phyloP scores from a whole-genome alignment of 2,113 vertebrate genomes.

The Strigops habroptila region DNA sequence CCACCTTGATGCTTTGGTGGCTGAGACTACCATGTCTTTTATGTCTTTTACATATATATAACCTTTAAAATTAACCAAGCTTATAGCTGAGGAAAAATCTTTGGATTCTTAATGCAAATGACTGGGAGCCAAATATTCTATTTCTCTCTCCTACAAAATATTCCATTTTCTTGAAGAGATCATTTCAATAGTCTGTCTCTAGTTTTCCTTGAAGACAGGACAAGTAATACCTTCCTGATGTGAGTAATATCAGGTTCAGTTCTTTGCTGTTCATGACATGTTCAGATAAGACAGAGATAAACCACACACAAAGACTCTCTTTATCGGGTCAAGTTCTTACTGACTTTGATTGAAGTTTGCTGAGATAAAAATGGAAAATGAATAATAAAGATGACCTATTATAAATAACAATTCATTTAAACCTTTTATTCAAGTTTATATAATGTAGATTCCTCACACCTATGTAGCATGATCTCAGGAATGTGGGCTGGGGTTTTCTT shows the following conservation, averaged over 20 bases:
- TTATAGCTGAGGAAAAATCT: background rate
- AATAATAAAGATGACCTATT: background rate
- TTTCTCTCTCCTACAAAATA: background rate
- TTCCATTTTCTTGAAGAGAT: background rate
- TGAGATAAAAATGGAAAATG: background rate
- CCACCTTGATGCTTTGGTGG: background rate
- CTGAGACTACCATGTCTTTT: background rate
- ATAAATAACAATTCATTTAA: background rate
- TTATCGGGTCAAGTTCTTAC: background rate
- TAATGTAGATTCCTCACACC: background rate
- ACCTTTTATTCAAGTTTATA: background rate
- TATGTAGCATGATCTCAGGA: background rate
- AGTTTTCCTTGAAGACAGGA: background rate
- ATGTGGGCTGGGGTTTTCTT: background rate
- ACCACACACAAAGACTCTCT: background rate
- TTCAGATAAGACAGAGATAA: background rate
- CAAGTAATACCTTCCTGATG: background rate
- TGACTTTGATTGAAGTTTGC: background rate
- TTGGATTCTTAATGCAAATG: background rate
- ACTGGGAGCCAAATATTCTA: background rate
- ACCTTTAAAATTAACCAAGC: background rate
- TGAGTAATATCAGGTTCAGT: background rate
- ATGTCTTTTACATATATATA: background rate
- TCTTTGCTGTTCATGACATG: background rate
- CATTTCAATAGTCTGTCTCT: background rate